These are phyloP conservation scores for Apodemus sylvaticus DNA, from an alignment of 2,113 vertebrate genomes.

Conservation along the genomic window DNA sequence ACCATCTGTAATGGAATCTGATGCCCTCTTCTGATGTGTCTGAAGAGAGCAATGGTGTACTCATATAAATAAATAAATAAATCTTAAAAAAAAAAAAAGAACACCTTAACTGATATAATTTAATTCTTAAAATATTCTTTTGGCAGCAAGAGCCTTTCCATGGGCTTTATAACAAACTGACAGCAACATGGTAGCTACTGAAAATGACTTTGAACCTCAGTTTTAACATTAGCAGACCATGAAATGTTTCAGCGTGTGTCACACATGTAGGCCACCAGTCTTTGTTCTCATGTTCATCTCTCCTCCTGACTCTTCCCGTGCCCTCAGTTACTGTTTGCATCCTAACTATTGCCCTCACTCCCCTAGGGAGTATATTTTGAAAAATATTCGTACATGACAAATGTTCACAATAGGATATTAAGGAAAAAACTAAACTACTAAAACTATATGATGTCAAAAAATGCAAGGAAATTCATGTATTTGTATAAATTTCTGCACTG, in stretches of 20 bases:
- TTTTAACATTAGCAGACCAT: neutral
- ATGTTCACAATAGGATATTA: constrained; percentile 12
- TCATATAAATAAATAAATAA: no score
- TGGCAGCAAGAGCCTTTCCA: neutral
- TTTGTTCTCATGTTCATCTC: neutral
- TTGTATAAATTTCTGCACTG: constrained; percentile 43
- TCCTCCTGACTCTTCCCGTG: no score
- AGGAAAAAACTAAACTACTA: constrained; percentile 8
- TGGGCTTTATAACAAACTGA: neutral
- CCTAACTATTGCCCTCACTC: neutral
- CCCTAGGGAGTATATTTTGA: neutral
- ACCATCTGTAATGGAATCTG: no score
- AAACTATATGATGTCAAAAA: constrained; percentile 16
- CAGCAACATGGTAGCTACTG: neutral
- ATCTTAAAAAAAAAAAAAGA: no score
- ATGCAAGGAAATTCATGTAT: neutral
- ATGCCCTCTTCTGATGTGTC: no score
- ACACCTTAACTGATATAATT: no score
- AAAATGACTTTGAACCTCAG: neutral
- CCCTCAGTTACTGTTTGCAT: neutral
- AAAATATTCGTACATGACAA: constrained; percentile 19
- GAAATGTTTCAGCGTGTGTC: neutral
- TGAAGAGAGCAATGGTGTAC: no score
- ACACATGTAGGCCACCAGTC: neutral
- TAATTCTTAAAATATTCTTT: constrained; percentile 30